Evolutionary conservation across 2,888 invertebrate genomes (phyloP), one percentile per base, ranked within the genome.

Genomic region (Hirudinaria manillensis): DNA sequence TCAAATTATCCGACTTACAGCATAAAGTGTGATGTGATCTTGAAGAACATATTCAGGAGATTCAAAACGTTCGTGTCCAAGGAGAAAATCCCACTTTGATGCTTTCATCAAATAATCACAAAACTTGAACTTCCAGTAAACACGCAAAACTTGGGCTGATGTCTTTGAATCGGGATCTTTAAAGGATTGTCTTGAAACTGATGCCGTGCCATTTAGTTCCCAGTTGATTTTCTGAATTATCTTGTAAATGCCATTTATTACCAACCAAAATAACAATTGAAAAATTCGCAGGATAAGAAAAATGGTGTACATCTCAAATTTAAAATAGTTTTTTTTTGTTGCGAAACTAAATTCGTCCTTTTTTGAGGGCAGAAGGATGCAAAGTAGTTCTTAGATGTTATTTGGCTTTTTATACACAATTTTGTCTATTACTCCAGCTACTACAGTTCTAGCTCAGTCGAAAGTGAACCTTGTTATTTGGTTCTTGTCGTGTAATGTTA

Each of bases 21-120:
- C 24, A 32, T 78, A 78, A 34, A 78, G 76, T 0, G 78, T 74
- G n/a, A 78, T 68, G 66, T 77, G 70, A 13, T 78, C 76, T 24
- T 70, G 68, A 7, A 78, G 72, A 45, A 78, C 76, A 16, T 70
- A 34, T 27, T 74, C 76, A 0, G 77, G 77, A 65, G 74, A 32
- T 34, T 76, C 76, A 38, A 77, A 78, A 0, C 77, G n/a, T 32
- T 75, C 34, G 61, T 78, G 78, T 4, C 38, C 70, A 24, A 76
- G 70, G 7, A 78, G 29, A 67, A 78, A 78, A 56, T 78, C 76
- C 38, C 70, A 74, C n/a, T n/a, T 27, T 24, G 67, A 67, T 19
- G 76, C 74, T 0, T 66, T 68, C 16, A 65, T n/a, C 19, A 77
- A 34, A 51, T 77, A 56, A n/a, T 71, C 45, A 45, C 78, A 78